A percentile compares a stretch with the other conserved stretches of the same genome.
Evolutionary conservation across 37 sponge, comb jelly and placozoan genomes (phyloP).

Genomic region (Aplysina aerophoba): DNA sequence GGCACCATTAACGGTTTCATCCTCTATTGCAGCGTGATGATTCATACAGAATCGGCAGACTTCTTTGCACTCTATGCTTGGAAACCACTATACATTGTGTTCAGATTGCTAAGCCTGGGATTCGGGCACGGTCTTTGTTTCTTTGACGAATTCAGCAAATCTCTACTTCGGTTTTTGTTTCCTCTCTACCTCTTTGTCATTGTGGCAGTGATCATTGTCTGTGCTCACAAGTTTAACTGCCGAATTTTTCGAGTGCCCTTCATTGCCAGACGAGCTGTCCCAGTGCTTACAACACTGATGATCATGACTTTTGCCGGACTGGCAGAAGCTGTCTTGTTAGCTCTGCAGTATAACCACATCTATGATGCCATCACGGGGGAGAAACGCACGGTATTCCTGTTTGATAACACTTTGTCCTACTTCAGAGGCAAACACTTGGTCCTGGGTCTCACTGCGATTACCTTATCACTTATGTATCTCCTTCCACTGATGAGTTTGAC

Average conservation of each 20-base stretch:
- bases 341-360: neutral
- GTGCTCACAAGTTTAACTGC: neutral
- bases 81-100: neutral
- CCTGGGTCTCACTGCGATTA: neutral
- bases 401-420: neutral
- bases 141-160: neutral
- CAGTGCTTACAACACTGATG: constrained; percentile 36
- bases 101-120: neutral
- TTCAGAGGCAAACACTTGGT: constrained; percentile 24
- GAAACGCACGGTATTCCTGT: neutral
- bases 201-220: constrained; percentile 12
- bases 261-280: constrained; percentile 3
- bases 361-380: neutral
- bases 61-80: neutral
- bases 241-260: neutral
- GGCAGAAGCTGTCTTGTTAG: neutral
- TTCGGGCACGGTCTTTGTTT: neutral
- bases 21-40: neutral
- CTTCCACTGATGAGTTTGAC: constrained; percentile 1
- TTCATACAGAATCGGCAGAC: neutral
- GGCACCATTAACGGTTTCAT: neutral
- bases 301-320: constrained; percentile 20
- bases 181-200: constrained; percentile 45
- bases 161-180: neutral
- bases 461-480: neutral